Evolutionary conservation across 2,797 vertebrate genomes (phyloP).

Genomic region (Pantherophis vulpinus): DNA sequence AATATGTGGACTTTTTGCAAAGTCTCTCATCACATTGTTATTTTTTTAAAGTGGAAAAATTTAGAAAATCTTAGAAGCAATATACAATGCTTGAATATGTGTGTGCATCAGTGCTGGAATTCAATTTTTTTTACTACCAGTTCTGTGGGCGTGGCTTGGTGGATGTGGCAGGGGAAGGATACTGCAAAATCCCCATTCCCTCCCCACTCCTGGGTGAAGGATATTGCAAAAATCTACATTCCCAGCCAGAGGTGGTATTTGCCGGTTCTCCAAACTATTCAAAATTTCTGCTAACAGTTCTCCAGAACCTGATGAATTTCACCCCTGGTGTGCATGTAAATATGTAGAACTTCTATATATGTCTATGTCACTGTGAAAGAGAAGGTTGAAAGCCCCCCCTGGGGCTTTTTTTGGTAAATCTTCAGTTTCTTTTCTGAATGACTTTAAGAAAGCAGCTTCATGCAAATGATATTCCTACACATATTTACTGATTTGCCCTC

Average conservation of each 20-base stretch:
- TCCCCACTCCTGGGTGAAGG: too few species aligned
- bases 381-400: not conserved
- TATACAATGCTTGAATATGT: not conserved
- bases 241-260: too few species aligned
- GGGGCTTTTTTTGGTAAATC: not conserved
- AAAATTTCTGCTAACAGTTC: too few species aligned
- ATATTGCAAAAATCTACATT: too few species aligned
- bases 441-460: not conserved
- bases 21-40: not conserved
- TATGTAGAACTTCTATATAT: not conserved
- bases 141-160: too few species aligned
- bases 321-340: not conserved
- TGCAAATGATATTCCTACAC: not conserved
- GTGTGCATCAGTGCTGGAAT: too few species aligned
- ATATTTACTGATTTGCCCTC: not conserved
- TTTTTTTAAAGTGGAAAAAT: not conserved
- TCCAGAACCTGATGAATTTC: too few species aligned
- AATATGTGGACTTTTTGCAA: not conserved
- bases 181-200: too few species aligned
- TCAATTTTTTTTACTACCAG: too few species aligned
- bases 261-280: too few species aligned
- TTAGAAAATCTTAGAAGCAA: not conserved
- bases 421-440: not conserved
- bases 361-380: not conserved
- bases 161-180: too few species aligned